Percentiles rank a stretch among this genome's conserved stretches.
Evolutionary conservation across 2,888 invertebrate species (phyloP).

Genomic region (Lepidocyrtoides sp.): DNA sequence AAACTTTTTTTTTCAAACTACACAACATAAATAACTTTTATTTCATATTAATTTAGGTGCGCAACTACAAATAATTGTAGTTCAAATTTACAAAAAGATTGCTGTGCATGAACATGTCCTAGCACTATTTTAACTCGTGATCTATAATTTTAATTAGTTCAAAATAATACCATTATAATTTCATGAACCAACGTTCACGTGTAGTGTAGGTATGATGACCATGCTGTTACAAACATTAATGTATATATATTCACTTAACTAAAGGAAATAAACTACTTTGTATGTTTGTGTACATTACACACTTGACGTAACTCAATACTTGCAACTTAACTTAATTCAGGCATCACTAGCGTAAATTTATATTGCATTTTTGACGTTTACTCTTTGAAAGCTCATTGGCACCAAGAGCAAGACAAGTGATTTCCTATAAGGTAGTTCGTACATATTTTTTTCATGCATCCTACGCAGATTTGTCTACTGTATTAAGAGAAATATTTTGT

Average conservation of each 20-base stretch:
- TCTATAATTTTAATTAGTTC: too few relatives aligned
- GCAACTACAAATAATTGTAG: too few relatives aligned
- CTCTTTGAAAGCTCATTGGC: constrained; percentile 26
- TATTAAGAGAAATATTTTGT: background rate
- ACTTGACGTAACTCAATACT: background rate
- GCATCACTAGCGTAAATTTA: background rate
- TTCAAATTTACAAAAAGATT: too few relatives aligned
- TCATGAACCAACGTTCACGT: too few relatives aligned
- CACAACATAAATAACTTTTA: too few relatives aligned
- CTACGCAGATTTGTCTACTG: background rate
- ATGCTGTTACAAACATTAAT: background rate
- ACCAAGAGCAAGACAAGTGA: background rate
- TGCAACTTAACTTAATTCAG: background rate
- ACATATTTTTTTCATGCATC: background rate
- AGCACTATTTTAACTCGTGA: too few relatives aligned
- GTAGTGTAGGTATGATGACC: too few relatives aligned
- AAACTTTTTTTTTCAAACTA: too few relatives aligned
- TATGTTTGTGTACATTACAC: background rate
- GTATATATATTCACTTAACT: background rate
- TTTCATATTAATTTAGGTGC: too few relatives aligned
- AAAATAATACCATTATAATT: too few relatives aligned
- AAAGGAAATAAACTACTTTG: background rate
- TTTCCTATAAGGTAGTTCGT: background rate
- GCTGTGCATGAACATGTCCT: too few relatives aligned
- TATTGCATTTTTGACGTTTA: constrained; percentile 25